Base-by-base conservation (phyloP, 2,888 invertebrate species). In the Zaprionus obscuricornis region DNA sequence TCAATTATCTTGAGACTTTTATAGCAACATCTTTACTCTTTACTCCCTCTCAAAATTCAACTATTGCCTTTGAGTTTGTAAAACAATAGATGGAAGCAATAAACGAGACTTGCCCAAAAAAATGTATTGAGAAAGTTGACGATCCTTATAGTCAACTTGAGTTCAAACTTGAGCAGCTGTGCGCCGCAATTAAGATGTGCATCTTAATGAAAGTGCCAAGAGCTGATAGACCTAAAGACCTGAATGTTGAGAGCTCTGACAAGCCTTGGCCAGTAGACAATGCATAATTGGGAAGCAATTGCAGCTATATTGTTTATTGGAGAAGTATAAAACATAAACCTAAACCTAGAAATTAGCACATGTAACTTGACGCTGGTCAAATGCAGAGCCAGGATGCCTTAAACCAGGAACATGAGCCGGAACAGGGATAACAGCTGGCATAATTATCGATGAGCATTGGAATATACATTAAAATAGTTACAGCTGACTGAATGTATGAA, bases 121-220 rank as follows among this genome's bases (percentile, higher is more conserved):
- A 57, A 50, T 54, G 27, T 26, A 29, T 66, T 24, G 26, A 55
- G 56, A 66, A 66, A 66, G 51, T 45, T 22, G 40, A 49, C 66
- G 73, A 71, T 66, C 70, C 62, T 57, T 52, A n/a, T n/a, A n/a
- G 42, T 39, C 17, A 33, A 7, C 26, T 10, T 20, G 42, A 18
- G 37, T 14, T 17, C 7, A 31, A 20, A 42, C 24, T 7, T 8
- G 40, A 31, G 40, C 73, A 73, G 60, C 70, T 74, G 72, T 70
- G 70, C 66, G 74, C n/a, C 57, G 74, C 73, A 74, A 74, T 74
- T 74, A 74, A 74, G 73, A 69, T 73, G 74, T 42, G 55, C 74
- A 73, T 72, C 72, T 66, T 57, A 52, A 67, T 64, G 67, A 64
- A 57, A 65, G 71, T 57, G 39, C 52, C 3, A 27, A 31, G 58